Conservation (phyloP, 2,797 vertebrate genomes). For the Lithobates sylvaticus region DNA sequence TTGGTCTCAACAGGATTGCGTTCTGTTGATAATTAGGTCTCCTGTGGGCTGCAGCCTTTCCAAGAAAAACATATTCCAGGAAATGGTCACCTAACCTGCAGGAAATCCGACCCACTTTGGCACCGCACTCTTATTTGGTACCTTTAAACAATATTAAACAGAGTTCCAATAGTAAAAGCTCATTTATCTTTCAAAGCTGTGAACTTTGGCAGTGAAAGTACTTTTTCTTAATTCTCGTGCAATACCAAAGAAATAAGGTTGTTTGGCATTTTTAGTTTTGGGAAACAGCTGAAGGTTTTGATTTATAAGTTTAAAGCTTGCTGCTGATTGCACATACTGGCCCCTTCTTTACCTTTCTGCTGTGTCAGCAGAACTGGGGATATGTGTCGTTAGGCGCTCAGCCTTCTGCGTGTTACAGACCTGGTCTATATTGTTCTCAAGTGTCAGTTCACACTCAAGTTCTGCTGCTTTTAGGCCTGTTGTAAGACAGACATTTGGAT, state of each 20-base stretch:
- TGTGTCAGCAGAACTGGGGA: not conserved
- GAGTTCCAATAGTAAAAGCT: conserved; percentile 60
- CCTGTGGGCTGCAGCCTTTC: conserved; percentile 28
- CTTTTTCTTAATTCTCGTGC: conserved; percentile 39
- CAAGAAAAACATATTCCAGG: conserved; percentile 60
- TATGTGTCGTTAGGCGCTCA: not conserved
- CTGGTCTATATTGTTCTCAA: not conserved
- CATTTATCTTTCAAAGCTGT: conserved; percentile 58
- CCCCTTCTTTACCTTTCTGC: not conserved
- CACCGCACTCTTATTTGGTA: conserved; percentile 46
- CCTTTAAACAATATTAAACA: conserved; percentile 62
- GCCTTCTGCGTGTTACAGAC: not conserved
- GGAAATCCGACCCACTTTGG: conserved; percentile 57
- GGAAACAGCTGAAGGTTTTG: not conserved
- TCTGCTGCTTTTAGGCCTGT: no score
- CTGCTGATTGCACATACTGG: not conserved
- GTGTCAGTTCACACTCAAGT: not conserved
- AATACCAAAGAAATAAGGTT: conserved; percentile 22
- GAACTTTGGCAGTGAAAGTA: conserved; percentile 54
- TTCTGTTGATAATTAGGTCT: conserved; percentile 62
- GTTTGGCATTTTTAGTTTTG: conserved; percentile 21
- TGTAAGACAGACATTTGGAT: no score
- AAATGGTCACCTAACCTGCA: conserved; percentile 60
- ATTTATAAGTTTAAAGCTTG: not conserved
- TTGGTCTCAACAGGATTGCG: conserved; percentile 46